Base-by-base conservation (phyloP, 2,113 vertebrate species). In the Serilophus lunatus region DNA sequence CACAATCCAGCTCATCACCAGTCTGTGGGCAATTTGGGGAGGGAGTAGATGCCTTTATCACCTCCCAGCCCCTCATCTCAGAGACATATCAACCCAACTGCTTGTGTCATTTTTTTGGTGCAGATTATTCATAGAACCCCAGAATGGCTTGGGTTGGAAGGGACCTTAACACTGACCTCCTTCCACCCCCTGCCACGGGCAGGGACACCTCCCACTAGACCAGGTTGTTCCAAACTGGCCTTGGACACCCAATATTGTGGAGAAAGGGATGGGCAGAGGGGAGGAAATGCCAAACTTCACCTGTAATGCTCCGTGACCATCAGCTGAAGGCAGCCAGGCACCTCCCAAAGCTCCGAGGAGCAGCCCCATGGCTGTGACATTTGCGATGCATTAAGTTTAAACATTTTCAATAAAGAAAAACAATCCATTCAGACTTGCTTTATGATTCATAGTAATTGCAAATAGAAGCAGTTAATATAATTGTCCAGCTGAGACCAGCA, bases 351-450 rank as follows among this genome's bases (percentile, higher is more conserved):
- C 35, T 63, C n/a, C 6, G 4, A 38, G 91, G 35, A 69, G 40
- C 77, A 65, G 57, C 53, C 90, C 89, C 38, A 3, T 2, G 75
- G 65, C 9, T 6, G 61, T 85, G 94, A 88, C 90, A 92, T 97
- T 96, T 93, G 94, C 90, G 29, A 97, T 71, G 92, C 96, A 95
- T 94, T 95, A 95, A 94, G 89, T 95, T 96, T 97, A 93, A 97
- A 96, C 95, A 89, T 97, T 97, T 97, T 96, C 97, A 91, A 96
- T 97, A 96, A 96, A 93, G 96, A 89, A 95, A 94, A 96, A 96
- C 93, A 95, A 97, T 84, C 92, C 40, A 4, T 89, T 90, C 93
- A 26, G 78, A 83, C 56, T 68, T 65, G 83, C 92, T 92, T 85
- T 85, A 94, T 95, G 97, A 97, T 97, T 97, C 96, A 97, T 86